These are phyloP conservation scores for Lindbergichthys nudifrons DNA, from an alignment of 2,797 vertebrate species.

Conservation along the genomic window DNA sequence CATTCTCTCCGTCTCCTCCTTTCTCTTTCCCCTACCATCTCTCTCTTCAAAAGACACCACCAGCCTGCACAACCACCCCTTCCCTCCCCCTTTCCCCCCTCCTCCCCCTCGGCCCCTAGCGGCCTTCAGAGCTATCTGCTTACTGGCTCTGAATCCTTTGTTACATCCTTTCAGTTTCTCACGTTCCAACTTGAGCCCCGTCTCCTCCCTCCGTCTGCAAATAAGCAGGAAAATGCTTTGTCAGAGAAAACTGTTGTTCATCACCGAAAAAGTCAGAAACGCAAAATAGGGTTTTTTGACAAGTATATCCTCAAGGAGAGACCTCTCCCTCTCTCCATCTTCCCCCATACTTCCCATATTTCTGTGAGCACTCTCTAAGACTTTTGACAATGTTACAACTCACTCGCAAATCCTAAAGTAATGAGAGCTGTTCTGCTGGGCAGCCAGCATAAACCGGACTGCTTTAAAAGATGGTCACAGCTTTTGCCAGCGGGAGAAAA, in stretches of 20 bases:
- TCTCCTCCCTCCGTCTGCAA: conserved; percentile 78
- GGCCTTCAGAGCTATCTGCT: conserved; percentile 79
- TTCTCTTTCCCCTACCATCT: conserved; percentile 65
- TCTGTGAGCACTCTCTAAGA: conserved; percentile 42
- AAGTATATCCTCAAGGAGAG: conserved; percentile 74
- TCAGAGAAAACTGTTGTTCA: conserved; percentile 80
- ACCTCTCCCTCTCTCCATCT: conserved; percentile 58
- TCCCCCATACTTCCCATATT: conserved; percentile 33
- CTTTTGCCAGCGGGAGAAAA: conserved; percentile 40
- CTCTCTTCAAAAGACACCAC: conserved; percentile 72
- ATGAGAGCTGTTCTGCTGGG: conserved; percentile 44
- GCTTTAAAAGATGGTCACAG: conserved; percentile 48
- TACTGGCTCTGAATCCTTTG: conserved; percentile 78
- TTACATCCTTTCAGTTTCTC: conserved; percentile 77
- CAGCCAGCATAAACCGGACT: conserved; percentile 32
- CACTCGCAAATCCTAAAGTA: conserved; percentile 47
- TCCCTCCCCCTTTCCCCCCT: neutral
- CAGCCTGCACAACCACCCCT: conserved; percentile 28
- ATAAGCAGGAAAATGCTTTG: conserved; percentile 82
- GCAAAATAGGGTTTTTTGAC: conserved; percentile 81
- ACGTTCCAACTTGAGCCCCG: conserved; percentile 70
- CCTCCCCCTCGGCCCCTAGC: conserved; percentile 60
- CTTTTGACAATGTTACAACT: conserved; percentile 45
- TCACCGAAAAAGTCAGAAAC: conserved; percentile 74
- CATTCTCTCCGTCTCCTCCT: conserved; percentile 61